Evolutionary conservation across 1,140 invertebrate genomes (phyloP), one percentile per base, ranked within the genome.

Genomic region (Hydropsyche tenuis): DNA sequence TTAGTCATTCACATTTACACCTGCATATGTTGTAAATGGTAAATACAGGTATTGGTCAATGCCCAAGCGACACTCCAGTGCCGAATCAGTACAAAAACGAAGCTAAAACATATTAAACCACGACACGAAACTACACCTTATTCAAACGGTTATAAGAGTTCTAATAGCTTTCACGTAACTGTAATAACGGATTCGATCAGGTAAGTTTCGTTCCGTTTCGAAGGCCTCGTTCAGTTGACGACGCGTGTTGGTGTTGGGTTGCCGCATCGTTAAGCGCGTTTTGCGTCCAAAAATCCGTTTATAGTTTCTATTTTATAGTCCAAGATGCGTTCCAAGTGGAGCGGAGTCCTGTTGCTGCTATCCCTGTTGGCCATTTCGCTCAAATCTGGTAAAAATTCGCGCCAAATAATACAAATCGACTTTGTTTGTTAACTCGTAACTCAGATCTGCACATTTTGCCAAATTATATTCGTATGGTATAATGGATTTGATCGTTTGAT

Each of bases 361-460:
- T 22, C 25, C 18, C 2, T 68, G 12, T 20, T 48, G 20, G 43
- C 45, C 6, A 48, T 68, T 5, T 48, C 65, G 14, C 11, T 68
- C 65, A 25, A 68, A 68, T 46, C 65, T 4, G 43, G 65, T 48
- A 48, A 68, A 42, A 16, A 18, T 25, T 12, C 23, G n/a, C n/a
- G n/a, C n/a, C n/a, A n/a, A n/a, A n/a, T n/a, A n/a, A n/a, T n/a
- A n/a, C n/a, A n/a, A n/a, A n/a, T n/a, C 56, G 22, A 53, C 6
- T 53, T 53, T 18, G 51, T 53, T 53, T 18, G 2, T 53, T 20
- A 53, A 53, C 51, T 53, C 22, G 16, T 16, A 46, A 46, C 45
- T n/a, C n/a, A n/a, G n/a, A n/a, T n/a, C n/a, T n/a, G n/a, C n/a
- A n/a, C n/a, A n/a, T n/a, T n/a, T n/a, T n/a, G n/a, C n/a, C n/a